Evolutionary conservation across 2,113 vertebrate genomes (phyloP), one percentile per base, ranked within the genome.

Genomic region (Thamnophis sirtalis): DNA sequence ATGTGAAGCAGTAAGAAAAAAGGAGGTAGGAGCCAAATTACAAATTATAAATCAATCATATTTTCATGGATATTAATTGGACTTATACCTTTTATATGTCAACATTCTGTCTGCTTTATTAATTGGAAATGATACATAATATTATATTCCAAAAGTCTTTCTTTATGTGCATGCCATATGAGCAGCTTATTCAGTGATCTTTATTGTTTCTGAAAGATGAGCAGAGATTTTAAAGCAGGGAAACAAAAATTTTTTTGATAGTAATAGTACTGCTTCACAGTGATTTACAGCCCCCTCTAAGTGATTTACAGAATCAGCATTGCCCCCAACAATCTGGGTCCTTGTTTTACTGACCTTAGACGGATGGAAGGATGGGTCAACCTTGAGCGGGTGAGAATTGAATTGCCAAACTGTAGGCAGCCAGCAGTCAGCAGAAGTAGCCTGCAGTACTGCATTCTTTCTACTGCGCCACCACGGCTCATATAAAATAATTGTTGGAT

Each of bases 51-150:
- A 63, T 9, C 43, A 89, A 49, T 28, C 58, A 51, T 51, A 17
- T 53, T 54, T 68, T 68, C 15, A n/a, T 51, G 60, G 48, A 21
- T 17, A 28, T 60, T 63, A 15, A 49, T 49, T 4, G 33, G 58
- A 28, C 11, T 89, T 60, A 0, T 1, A 2, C 0, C 0, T 10
- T 33, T 49, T 0, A 0, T 7, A n/a, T 51, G 87, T 92, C 91
- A 26, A 15, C 68, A 22, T 91, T 91, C 93, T 68, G 0, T 90
- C 6, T 6, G n/a, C 0, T 85, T 94, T 94, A 84, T 89, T 9
- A 19, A 55, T 85, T 58, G 1, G 4, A 50, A 49, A 4, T 68
- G 88, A 80, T 0, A 63, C 3, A 89, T 9, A 0, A 11, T 5
- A 24, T 87, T 10, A 48, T 0, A 26, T 90, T 11, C 0, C 10